Evolutionary conservation across 2,113 vertebrate species (phyloP).

Genomic region (Chitala chitala): DNA sequence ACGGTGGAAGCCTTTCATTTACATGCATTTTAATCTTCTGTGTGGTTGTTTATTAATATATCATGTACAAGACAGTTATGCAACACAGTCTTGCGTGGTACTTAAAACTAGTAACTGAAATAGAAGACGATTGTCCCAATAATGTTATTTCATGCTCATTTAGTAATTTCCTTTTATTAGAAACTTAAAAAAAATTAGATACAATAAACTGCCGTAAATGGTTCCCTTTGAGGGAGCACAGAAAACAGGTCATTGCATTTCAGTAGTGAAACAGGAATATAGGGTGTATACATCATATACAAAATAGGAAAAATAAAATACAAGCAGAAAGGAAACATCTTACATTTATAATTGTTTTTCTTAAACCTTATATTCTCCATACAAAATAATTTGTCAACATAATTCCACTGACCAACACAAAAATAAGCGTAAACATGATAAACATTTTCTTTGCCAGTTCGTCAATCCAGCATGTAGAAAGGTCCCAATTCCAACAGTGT

Average conservation of each 20-base stretch:
- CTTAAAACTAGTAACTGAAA: too few relatives aligned
- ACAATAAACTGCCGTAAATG: constrained; percentile 67
- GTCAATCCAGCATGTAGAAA: constrained; percentile 41
- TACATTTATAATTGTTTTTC: constrained; percentile 48
- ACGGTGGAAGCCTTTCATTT: too few relatives aligned
- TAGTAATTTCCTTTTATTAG: constrained; percentile 64
- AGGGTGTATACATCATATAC: constrained; percentile 58
- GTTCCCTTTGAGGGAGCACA: constrained; percentile 54
- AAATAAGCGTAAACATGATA: constrained; percentile 54
- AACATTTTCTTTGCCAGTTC: constrained; percentile 29
- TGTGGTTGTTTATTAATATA: too few relatives aligned
- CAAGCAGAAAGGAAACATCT: constrained; percentile 57
- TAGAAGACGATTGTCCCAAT: too few relatives aligned
- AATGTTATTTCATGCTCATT: constrained; percentile 55
- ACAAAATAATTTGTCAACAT: constrained; percentile 65
- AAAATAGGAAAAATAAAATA: constrained; percentile 59
- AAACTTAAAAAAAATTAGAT: constrained; percentile 68
- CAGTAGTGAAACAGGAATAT: constrained; percentile 62
- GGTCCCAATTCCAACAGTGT: constrained; percentile 25
- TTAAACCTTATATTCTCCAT: constrained; percentile 55
- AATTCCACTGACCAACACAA: constrained; percentile 58
- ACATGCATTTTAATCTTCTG: too few relatives aligned
- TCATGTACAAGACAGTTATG: too few relatives aligned
- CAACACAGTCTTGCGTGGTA: too few relatives aligned
- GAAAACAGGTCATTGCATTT: constrained; percentile 70